phyloP scores from a whole-genome alignment of 2,888 invertebrate species.

The Lymantria dispar region DNA sequence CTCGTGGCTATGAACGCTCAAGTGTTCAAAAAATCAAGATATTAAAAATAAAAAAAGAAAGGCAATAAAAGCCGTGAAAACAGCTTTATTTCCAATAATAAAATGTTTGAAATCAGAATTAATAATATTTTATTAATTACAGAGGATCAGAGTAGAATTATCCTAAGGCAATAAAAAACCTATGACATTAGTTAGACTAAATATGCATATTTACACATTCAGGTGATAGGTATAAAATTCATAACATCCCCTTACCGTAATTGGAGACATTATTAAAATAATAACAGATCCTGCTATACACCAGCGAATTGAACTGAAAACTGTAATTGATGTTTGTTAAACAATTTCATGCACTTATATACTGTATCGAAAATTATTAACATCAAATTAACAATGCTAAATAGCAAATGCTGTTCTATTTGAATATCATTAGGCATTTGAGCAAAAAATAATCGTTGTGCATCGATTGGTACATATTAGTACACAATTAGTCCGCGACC shows the following conservation, averaged over 20 bases:
- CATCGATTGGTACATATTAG: slow-evolving; percentile 27
- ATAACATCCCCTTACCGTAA: slow-evolving; percentile 54
- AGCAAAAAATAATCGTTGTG: slow-evolving; percentile 45
- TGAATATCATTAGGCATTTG: slow-evolving; percentile 68
- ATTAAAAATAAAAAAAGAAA: too few relatives aligned
- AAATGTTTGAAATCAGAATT: too few relatives aligned
- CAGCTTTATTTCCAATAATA: too few relatives aligned
- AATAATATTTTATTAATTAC: too few relatives aligned
- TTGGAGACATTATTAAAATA: slow-evolving; percentile 61
- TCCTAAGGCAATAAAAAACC: too few relatives aligned
- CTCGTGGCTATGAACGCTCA: too few relatives aligned
- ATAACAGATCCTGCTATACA: slow-evolving; percentile 41
- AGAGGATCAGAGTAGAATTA: too few relatives aligned
- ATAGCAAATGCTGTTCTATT: slow-evolving; percentile 64
- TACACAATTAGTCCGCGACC: slow-evolving; percentile 25
- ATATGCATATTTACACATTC: too few relatives aligned
- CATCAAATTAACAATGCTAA: slow-evolving; percentile 76
- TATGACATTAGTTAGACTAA: too few relatives aligned
- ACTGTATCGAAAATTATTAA: slow-evolving; percentile 71
- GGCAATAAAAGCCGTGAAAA: too few relatives aligned
- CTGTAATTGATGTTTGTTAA: slow-evolving; percentile 54
- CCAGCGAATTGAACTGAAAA: slow-evolving; percentile 53
- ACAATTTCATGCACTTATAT: slow-evolving; percentile 70
- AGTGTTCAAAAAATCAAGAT: too few relatives aligned
- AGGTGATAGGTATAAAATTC: too few relatives aligned